phyloP scores from a whole-genome alignment of 2,888 invertebrate genomes.

The Drosophila antonietae region DNA sequence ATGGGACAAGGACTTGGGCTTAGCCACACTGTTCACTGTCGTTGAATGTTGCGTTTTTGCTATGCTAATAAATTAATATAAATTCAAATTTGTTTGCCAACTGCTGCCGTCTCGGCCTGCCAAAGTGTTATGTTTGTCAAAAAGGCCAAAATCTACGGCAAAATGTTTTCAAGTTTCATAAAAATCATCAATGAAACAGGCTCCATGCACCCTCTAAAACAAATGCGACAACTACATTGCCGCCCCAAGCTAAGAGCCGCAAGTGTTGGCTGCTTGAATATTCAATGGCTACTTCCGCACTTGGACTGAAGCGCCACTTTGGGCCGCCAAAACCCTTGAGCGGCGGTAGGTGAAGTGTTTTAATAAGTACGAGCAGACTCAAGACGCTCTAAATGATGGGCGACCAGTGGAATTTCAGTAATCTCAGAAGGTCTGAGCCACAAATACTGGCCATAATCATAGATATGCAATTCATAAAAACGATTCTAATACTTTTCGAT shows the following conservation, averaged over 20 bases:
- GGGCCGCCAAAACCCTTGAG: conserved; percentile 54
- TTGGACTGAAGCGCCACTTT: conserved; percentile 57
- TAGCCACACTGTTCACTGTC: conserved; percentile 17
- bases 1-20: conserved; percentile 12
- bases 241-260: conserved; percentile 2
- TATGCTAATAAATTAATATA: conserved; percentile 84
- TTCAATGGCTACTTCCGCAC: conserved; percentile 75
- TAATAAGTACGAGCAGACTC: conserved; percentile 16
- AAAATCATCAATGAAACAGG: conserved; percentile 65
- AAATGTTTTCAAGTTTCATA: conserved; percentile 72
- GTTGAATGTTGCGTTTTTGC: conserved; percentile 67
- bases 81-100: conserved; percentile 83
- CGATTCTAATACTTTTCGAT: not conserved
- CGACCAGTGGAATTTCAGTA: conserved; percentile 5
- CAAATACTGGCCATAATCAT: conserved; percentile 2
- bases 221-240: conserved; percentile 40
- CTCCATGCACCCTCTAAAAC: conserved; percentile 4
- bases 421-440: not conserved
- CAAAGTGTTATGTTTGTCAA: conserved; percentile 77
- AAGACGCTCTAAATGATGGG: not conserved
- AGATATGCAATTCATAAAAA: conserved; percentile 10
- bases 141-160: conserved; percentile 36
- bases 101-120: conserved; percentile 65
- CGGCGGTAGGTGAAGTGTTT: conserved; percentile 21
- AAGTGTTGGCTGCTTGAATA: conserved; percentile 70